Evolutionary conservation across 2,113 vertebrate species (phyloP).

Genomic region (Edolisoma coerulescens): DNA sequence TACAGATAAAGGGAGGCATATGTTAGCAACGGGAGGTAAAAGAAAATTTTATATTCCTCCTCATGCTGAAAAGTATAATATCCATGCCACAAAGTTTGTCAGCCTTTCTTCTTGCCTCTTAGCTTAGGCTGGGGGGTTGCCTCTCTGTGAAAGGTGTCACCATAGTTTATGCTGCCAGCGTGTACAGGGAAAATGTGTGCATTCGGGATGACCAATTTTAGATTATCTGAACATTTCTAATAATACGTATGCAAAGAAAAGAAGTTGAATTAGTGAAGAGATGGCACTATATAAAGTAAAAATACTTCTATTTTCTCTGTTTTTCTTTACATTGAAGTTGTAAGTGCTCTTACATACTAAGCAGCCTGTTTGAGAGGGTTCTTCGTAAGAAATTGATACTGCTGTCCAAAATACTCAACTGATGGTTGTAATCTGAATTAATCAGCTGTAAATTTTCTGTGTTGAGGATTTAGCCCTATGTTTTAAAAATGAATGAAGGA

Average conservation of each 20-base stretch:
- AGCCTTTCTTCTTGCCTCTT: not conserved
- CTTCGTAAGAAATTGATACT: not conserved
- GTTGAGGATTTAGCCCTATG: not conserved
- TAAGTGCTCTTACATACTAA: not conserved
- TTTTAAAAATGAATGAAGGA: not conserved
- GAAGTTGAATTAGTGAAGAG: not conserved
- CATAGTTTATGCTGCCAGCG: not conserved
- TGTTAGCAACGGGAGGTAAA: not conserved
- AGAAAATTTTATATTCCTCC: not conserved
- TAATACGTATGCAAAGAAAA: not conserved
- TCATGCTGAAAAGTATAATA: not conserved
- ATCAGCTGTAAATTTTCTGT: not conserved
- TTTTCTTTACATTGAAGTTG: not conserved
- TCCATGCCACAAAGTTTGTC: not conserved
- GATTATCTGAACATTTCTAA: not conserved
- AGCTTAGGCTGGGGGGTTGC: not conserved
- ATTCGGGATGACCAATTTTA: not conserved
- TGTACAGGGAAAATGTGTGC: not conserved
- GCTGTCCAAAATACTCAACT: not conserved
- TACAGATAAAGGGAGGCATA: not conserved
- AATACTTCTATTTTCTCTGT: not conserved
- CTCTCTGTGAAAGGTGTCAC: not conserved
- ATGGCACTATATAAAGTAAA: not conserved
- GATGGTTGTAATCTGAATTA: slow-evolving; percentile 7
- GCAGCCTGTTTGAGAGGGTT: not conserved